Conservation (phyloP, 2,797 vertebrate genomes). For the Pangasius macronema region DNA sequence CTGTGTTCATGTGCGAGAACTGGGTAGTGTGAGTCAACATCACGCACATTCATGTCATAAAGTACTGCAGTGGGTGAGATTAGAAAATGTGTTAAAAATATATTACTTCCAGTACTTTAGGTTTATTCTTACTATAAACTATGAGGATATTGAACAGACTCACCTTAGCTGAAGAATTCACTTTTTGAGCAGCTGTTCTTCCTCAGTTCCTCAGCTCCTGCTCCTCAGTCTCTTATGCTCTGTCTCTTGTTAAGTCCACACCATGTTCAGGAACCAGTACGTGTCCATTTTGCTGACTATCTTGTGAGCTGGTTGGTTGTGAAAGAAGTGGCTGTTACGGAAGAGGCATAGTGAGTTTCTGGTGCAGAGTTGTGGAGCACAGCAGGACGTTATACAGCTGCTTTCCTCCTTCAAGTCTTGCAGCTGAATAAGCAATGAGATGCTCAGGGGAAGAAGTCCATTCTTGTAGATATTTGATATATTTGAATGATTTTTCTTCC, state of each 20-base stretch:
- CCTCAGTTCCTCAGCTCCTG: background rate
- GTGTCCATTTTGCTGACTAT: constrained; percentile 4
- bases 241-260: constrained; percentile 8
- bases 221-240: background rate
- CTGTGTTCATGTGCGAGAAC: background rate
- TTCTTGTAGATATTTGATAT: constrained; percentile 30
- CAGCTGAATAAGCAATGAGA: constrained; percentile 14
- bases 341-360: background rate
- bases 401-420: constrained; percentile 19
- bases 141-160: constrained; percentile 12
- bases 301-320: background rate
- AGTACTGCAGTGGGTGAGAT: background rate
- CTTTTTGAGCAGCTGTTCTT: background rate
- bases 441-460: constrained; percentile 30
- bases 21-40: background rate
- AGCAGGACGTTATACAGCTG: background rate
- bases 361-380: background rate
- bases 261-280: background rate
- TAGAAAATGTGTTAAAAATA: background rate
- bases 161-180: constrained; percentile 16
- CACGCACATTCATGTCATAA: no score
- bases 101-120: background rate
- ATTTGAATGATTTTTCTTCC: constrained; percentile 22
- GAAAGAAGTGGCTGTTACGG: constrained; percentile 9
- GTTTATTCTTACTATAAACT: background rate